Evolutionary conservation across 30 jellyfish, hydroid and myxozoan species (phyloP).

Genomic region (Cassiopea xamachana): DNA sequence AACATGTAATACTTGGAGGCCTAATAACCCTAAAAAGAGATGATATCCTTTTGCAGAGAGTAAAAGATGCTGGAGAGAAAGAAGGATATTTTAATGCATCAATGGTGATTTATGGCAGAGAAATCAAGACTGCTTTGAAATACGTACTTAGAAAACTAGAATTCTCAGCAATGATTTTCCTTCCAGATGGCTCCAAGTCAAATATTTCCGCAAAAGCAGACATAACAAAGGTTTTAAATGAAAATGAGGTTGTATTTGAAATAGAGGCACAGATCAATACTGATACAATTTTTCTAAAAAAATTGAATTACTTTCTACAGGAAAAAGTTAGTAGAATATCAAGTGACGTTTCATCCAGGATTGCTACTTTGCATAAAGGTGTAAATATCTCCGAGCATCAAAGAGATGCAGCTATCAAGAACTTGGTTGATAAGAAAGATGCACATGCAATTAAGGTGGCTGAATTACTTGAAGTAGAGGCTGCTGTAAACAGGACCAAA

Average conservation of each 20-base stretch:
- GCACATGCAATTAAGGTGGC: not conserved
- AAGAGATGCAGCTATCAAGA: not conserved
- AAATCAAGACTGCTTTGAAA: slow-evolving; percentile 1
- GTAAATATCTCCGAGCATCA: slow-evolving; percentile 19
- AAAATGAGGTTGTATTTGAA: slow-evolving; percentile 39
- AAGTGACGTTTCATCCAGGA: slow-evolving; percentile 8
- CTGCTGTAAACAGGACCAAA: not conserved
- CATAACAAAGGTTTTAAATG: not conserved
- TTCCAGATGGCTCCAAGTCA: slow-evolving; percentile 43
- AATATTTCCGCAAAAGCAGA: slow-evolving; percentile 20
- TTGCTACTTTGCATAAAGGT: slow-evolving; percentile 5
- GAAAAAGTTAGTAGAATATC: slow-evolving; percentile 22
- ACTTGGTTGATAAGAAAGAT: not conserved
- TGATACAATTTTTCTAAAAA: not conserved
- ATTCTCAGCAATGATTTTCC: slow-evolving; percentile 11
- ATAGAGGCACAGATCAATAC: slow-evolving; percentile 1
- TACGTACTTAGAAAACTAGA: slow-evolving; percentile 10
- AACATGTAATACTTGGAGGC: slow-evolving; percentile 15
- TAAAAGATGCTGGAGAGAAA: not conserved
- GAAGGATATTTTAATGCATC: slow-evolving; percentile 53
- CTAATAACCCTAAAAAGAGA: slow-evolving; percentile 14
- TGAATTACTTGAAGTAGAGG: not conserved
- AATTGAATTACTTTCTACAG: slow-evolving; percentile 23
- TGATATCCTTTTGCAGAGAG: not conserved
- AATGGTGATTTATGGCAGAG: slow-evolving; percentile 27